Evolutionary conservation across 1,140 invertebrate genomes (phyloP), one percentile per base, ranked within the genome.

Genomic region (Lineus longissimus): DNA sequence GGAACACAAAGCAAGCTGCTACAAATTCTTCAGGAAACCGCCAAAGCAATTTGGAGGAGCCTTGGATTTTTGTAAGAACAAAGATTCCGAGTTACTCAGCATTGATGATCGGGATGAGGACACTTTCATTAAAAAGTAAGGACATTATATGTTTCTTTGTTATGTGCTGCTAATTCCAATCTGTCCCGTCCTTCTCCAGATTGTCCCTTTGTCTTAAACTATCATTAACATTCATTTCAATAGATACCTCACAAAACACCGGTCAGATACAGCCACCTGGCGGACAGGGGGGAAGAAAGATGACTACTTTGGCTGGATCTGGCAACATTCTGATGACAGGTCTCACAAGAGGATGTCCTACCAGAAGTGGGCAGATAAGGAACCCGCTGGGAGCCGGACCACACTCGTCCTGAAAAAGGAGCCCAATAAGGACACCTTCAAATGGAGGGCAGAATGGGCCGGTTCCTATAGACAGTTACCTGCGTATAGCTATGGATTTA

Each of bases 41-140:
- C 61, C 62, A 43, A 55, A 63, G 17, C 72, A 76, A 62, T 77
- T 73, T 55, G 65, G 70, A 1, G 73, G 69, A 9, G 76, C 74
- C 1, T 23, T 58, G 9, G 65, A 67, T 33, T 25, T 66, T 36
- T 78, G 76, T 57, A 33, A 64, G 19, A 40, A 62, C 1, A 40
- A 66, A 22, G 70, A 71, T n/a, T 67, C 69, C 7, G 60, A 70
- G 29, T 66, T 78, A 1, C 51, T 75, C 0, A 65, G 64, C 63
- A 73, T 78, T 29, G 66, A 78, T 40, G 69, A 57, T 40, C 62
- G 59, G 40, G 54, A 62, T 17, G 76, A 78, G 56, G 67, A 78
- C 55, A 59, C 56, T 30, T 75, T 72, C 47, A 51, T 78, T 4
- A 69, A 72, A 59, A 58, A 67, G 9, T 36, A 15, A 7, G 33